Evolutionary conservation across 2,113 vertebrate species (phyloP), one percentile per base, ranked within the genome.

Genomic region (Sialia sialis): DNA sequence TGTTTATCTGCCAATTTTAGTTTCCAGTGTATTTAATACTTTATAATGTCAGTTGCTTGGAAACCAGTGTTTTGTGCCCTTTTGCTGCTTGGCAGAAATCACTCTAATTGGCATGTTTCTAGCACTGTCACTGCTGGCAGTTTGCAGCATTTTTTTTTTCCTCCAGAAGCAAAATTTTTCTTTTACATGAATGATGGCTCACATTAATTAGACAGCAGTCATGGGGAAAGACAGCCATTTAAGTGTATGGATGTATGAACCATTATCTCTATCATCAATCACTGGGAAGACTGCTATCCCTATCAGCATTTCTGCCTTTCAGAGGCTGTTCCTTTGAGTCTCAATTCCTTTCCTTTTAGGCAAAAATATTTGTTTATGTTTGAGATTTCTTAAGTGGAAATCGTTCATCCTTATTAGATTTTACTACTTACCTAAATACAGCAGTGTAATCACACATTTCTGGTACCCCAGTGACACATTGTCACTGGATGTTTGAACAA

Each of bases 21-120:
- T 97, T 93, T 92, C 73, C 36, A 11, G n/a, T 88, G 78, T 92
- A 73, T 89, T 86, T 92, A 89, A 91, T 96, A 86, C 85, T 85
- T 70, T 66, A 84, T 97, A 83, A 95, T 48, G 96, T 97, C 96
- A 96, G 98, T 98, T 98, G 98, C 98, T 97, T 98, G 97, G 98
- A 98, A 98, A 98, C 98, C 92, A 75, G 91, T 95, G 90, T 95
- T 96, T 96, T 96, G 94, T 95, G 97, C 94, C 85, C 95, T 96
- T 96, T 94, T 97, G 95, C 97, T 93, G 96, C 87, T 80, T 95
- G 97, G 90, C 97, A 96, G 95, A 96, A 96, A 93, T 92, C 95
- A 87, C 95, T 98, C 89, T 98, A 96, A 97, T 97, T 97, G 94
- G 91, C 93, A 67, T 82, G 75, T 94, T 94, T 94, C 96, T 92